Conservation (phyloP, 2,797 vertebrate genomes). For the Odontamblyopus rebecca region DNA sequence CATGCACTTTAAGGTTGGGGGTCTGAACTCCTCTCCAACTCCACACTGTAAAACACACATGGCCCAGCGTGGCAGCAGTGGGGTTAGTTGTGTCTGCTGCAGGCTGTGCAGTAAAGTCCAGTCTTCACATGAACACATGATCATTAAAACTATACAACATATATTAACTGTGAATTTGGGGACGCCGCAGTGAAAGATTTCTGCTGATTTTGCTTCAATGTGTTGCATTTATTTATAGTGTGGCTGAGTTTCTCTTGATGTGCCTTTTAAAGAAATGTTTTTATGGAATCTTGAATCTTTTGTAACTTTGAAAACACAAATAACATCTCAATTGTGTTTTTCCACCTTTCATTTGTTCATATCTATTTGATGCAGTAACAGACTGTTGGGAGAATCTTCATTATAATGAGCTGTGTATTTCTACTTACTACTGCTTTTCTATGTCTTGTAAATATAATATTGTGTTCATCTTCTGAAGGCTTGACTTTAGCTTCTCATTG, state of each 20-base stretch:
- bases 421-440: background rate
- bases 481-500: background rate
- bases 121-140: background rate
- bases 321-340: background rate
- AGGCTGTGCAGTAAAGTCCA: background rate
- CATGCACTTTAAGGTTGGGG: no score
- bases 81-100: no score
- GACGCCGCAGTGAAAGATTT: background rate
- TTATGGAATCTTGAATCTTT: background rate
- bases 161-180: background rate
- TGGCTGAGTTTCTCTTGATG: conserved; percentile 18
- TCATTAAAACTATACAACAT: background rate
- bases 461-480: background rate
- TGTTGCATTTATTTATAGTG: conserved; percentile 20
- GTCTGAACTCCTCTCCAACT: no score
- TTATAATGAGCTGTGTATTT: no score
- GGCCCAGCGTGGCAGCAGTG: no score
- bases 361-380: background rate
- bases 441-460: conserved; percentile 3
- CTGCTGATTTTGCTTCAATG: conserved; percentile 10
- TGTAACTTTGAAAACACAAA: background rate
- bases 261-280: conserved; percentile 39
- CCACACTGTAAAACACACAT: no score
- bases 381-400: background rate
- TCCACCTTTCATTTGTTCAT: background rate